Evolutionary conservation across 2,888 invertebrate genomes (phyloP).

Genomic region (Leptinotarsa tumamoca): DNA sequence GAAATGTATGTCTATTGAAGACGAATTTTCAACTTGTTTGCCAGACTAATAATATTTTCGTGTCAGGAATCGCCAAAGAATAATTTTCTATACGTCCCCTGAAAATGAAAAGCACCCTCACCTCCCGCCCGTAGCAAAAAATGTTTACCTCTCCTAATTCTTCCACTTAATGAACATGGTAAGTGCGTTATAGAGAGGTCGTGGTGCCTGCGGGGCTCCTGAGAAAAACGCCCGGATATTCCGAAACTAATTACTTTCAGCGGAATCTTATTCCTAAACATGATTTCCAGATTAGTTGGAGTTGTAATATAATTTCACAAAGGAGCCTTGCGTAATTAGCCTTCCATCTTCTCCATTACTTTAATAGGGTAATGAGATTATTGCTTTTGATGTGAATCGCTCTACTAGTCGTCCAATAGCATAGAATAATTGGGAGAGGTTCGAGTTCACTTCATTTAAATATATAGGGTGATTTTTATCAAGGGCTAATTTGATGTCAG

Average conservation of each 20-base stretch:
- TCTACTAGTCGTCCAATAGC: neutral
- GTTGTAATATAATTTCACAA: slow-evolving; percentile 30
- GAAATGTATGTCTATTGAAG: too few relatives aligned
- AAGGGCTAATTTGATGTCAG: too few relatives aligned
- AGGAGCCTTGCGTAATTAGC: slow-evolving; percentile 29
- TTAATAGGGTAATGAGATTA: slow-evolving; percentile 22
- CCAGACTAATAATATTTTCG: too few relatives aligned
- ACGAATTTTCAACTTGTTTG: too few relatives aligned
- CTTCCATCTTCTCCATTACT: slow-evolving; percentile 29
- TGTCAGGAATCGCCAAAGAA: too few relatives aligned
- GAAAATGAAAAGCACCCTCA: neutral
- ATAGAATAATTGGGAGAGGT: neutral
- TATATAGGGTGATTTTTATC: too few relatives aligned
- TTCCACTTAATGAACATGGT: neutral
- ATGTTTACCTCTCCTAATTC: neutral
- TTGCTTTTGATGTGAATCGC: slow-evolving; percentile 2
- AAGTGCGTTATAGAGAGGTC: slow-evolving; percentile 4
- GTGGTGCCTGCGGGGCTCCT: slow-evolving; percentile 9
- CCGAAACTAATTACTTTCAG: slow-evolving; percentile 30
- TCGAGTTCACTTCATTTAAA: neutral
- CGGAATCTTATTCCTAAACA: slow-evolving; percentile 33
- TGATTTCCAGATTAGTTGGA: slow-evolving; percentile 32
- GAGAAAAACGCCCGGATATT: slow-evolving; percentile 23
- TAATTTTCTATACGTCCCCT: too few relatives aligned
- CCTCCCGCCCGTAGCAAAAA: neutral